These are phyloP conservation scores for Acleris literana DNA, from an alignment of 2,888 invertebrate species.

Conservation along the genomic window DNA sequence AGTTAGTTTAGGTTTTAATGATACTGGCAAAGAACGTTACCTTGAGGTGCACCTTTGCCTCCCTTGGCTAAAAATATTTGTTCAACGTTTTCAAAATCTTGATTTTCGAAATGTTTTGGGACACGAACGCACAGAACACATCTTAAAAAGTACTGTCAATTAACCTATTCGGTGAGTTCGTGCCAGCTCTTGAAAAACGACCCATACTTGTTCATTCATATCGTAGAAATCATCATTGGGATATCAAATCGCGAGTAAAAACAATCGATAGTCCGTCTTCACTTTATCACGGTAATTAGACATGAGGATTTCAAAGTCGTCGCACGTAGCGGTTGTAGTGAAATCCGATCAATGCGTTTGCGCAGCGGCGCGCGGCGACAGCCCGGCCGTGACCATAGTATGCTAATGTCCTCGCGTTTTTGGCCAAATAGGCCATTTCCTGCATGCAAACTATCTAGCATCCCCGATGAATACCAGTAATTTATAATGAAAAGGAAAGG, in stretches of 20 bases:
- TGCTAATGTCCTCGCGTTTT: constrained; percentile 63
- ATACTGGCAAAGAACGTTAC: no score
- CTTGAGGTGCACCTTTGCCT: no score
- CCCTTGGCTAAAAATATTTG: no score
- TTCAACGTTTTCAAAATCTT: no score
- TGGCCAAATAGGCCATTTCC: constrained; percentile 68
- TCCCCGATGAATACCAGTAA: constrained; percentile 38
- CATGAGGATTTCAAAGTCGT: constrained; percentile 43
- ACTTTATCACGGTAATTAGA: constrained; percentile 11
- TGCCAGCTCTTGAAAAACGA: no score
- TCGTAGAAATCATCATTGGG: no score
- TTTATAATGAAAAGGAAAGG: background rate
- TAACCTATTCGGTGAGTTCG: no score
- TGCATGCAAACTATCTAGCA: constrained; percentile 58
- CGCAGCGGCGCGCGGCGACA: constrained; percentile 40
- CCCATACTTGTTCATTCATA: no score
- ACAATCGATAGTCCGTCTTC: constrained; percentile 3
- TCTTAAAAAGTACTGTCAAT: no score
- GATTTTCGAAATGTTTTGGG: no score
- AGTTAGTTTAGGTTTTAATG: no score
- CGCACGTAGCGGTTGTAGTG: constrained; percentile 60
- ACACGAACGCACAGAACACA: no score
- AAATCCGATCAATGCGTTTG: constrained; percentile 49
- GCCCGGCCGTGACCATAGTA: constrained; percentile 60
- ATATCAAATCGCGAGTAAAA: background rate